These are phyloP conservation scores for Drosophila testacea DNA, from an alignment of 2,888 invertebrate species.

Conservation along the genomic window DNA sequence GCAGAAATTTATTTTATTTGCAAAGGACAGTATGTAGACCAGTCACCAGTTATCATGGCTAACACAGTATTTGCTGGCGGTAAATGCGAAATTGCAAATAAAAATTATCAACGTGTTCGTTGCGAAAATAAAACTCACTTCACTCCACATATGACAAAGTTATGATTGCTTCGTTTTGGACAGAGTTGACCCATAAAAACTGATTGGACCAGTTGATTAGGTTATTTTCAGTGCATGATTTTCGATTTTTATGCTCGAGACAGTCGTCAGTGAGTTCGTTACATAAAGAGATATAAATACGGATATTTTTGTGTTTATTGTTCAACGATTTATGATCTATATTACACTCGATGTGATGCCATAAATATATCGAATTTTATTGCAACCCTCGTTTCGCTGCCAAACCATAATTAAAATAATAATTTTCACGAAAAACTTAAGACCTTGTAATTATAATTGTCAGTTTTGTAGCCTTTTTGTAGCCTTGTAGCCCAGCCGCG, in stretches of 20 bases:
- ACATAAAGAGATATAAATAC: constrained; percentile 32
- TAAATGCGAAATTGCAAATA: constrained; percentile 60
- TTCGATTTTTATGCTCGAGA: constrained; percentile 53
- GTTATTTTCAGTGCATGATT: constrained; percentile 49
- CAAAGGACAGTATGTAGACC: constrained; percentile 33
- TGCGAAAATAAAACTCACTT: constrained; percentile 62
- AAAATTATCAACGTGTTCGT: constrained; percentile 78
- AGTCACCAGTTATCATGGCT: constrained; percentile 26
- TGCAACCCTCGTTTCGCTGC: constrained; percentile 46
- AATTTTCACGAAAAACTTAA: constrained; percentile 83
- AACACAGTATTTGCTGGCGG: constrained; percentile 30
- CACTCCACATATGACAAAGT: constrained; percentile 49
- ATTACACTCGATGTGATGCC: constrained; percentile 32
- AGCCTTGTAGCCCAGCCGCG: constrained; percentile 58
- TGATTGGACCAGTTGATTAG: constrained; percentile 79
- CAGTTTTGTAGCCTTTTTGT: constrained; percentile 58
- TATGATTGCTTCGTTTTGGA: constrained; percentile 61
- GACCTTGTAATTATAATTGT: constrained; percentile 84
- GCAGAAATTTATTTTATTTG: constrained; percentile 76
- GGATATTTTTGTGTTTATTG: constrained; percentile 63
- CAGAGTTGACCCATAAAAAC: constrained; percentile 55
- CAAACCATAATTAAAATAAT: constrained; percentile 83
- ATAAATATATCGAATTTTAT: constrained; percentile 52
- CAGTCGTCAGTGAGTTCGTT: constrained; percentile 37
- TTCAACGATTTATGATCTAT: constrained; percentile 67